These are phyloP conservation scores for Drosophila percnosoma DNA, from an alignment of 2,888 invertebrate species.

Conservation along the genomic window DNA sequence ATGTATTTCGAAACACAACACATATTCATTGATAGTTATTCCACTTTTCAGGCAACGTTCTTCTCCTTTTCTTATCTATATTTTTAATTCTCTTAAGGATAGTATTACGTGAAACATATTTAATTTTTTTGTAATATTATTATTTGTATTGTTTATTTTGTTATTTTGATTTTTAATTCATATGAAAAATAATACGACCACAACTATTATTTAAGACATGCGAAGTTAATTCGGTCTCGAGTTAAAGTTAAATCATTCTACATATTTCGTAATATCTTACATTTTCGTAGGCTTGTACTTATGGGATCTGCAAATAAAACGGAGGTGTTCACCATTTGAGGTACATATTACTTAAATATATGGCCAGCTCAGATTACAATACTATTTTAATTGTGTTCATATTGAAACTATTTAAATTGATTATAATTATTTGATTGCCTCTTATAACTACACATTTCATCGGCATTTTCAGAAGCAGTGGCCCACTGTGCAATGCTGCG, in stretches of 20 bases:
- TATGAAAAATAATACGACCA: background rate
- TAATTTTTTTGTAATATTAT: background rate
- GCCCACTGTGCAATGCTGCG: conserved; percentile 38
- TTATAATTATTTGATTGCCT: background rate
- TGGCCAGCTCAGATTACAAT: background rate
- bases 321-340: too few species aligned
- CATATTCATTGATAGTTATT: background rate
- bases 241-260: background rate
- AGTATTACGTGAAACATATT: background rate
- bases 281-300: too few species aligned
- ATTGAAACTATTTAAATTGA: background rate
- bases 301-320: background rate
- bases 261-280: too few species aligned
- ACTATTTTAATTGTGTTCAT: background rate
- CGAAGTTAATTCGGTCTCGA: background rate
- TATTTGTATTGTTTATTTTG: background rate
- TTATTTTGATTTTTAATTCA: too few species aligned
- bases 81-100: background rate
- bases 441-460: background rate
- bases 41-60: background rate
- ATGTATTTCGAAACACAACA: background rate
- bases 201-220: background rate
- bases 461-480: background rate
- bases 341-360: background rate
- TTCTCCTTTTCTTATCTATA: too few species aligned